Percentiles rank a stretch among this genome's conserved stretches.
phyloP scores from a whole-genome alignment of 2,113 vertebrate species.

The Prolemur simus region DNA sequence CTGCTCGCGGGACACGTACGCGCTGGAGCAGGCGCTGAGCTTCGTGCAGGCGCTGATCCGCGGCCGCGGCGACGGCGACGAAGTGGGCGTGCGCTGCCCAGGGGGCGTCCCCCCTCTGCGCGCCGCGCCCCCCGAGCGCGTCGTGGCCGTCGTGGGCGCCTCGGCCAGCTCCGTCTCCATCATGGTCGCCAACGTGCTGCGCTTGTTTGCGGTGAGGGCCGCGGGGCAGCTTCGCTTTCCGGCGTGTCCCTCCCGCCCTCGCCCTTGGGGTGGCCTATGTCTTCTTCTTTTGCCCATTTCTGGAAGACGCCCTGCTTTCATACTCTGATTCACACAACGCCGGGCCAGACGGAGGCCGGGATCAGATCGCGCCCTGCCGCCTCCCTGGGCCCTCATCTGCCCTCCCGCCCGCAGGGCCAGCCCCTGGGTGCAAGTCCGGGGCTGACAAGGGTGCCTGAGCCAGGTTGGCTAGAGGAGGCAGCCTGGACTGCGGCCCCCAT shows the following conservation, averaged over 20 bases:
- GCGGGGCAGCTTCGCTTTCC: neutral
- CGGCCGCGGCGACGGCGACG: slow-evolving; percentile 86
- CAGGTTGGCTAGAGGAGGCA: neutral
- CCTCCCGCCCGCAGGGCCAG: neutral
- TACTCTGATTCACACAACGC: neutral
- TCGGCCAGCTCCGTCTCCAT: slow-evolving; percentile 92
- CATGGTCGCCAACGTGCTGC: slow-evolving; percentile 95
- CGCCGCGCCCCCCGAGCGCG: slow-evolving; percentile 87
- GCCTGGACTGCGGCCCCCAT: neutral
- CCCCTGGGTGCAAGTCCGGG: neutral
- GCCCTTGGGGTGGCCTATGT: neutral
- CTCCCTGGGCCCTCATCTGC: too few species aligned
- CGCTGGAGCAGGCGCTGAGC: slow-evolving; percentile 93
- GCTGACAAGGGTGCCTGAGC: too few species aligned
- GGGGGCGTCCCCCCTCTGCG: slow-evolving; percentile 89
- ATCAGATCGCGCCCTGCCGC: neutral
- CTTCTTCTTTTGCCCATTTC: neutral
- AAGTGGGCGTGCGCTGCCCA: slow-evolving; percentile 87
- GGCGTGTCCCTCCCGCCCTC: fast-evolving
- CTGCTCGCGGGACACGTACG: slow-evolving; percentile 94
- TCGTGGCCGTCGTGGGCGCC: slow-evolving; percentile 92
- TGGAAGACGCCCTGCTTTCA: neutral
- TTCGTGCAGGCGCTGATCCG: slow-evolving; percentile 94
- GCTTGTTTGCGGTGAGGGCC: slow-evolving; percentile 88
- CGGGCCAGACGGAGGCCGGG: neutral